These are phyloP conservation scores for Andrena cerasifolii DNA, from an alignment of 1,140 invertebrate species.

Conservation along the genomic window DNA sequence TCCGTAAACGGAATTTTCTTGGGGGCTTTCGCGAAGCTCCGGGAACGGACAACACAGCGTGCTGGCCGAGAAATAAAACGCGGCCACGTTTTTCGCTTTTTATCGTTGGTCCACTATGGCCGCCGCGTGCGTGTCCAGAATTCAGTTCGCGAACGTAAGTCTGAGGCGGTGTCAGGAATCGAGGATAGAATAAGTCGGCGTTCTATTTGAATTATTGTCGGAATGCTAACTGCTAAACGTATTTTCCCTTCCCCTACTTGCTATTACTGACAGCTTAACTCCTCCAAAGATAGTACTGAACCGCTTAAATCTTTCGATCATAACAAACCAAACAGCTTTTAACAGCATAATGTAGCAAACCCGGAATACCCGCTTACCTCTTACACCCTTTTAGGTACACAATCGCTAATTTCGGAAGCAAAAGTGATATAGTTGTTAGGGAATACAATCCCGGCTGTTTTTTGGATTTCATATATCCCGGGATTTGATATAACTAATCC, in stretches of 20 bases:
- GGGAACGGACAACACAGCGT: conserved; percentile 58
- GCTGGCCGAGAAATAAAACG: conserved; percentile 63
- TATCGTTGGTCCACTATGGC: conserved; percentile 66
- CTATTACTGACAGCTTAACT: too few species aligned
- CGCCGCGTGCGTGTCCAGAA: conserved; percentile 64
- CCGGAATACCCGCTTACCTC: too few species aligned
- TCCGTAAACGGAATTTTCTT: conserved; percentile 69
- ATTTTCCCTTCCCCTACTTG: not conserved
- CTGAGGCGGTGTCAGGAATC: conserved; percentile 59
- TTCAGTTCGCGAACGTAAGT: conserved; percentile 60
- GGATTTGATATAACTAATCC: too few species aligned
- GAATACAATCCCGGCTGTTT: too few species aligned
- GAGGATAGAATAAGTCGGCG: conserved; percentile 29
- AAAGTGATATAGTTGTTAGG: too few species aligned
- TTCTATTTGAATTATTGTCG: conserved; percentile 42
- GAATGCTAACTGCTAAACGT: not conserved
- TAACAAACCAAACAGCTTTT: too few species aligned
- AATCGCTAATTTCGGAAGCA: too few species aligned
- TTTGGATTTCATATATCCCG: too few species aligned
- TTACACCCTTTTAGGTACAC: too few species aligned
- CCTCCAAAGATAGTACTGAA: too few species aligned
- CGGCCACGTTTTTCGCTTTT: conserved; percentile 62
- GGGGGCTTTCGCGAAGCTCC: conserved; percentile 62
- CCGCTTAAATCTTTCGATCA: too few species aligned
- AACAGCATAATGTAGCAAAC: too few species aligned